Conservation (phyloP, 2,888 invertebrate species). For the Camptogramma bilineatum region DNA sequence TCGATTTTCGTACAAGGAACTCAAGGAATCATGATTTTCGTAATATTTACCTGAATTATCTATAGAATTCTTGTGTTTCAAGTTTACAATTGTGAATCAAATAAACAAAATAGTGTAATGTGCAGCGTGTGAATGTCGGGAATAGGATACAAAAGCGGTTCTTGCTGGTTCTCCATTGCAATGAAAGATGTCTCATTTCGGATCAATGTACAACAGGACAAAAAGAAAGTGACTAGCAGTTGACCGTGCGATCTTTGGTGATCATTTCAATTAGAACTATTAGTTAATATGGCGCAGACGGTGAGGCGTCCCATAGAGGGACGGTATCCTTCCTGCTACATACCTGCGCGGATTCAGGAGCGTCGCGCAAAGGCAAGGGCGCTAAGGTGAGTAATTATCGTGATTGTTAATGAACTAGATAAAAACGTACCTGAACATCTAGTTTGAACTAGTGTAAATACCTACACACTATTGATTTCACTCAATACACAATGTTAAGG, state of each 20-base stretch:
- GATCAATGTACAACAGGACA: slow-evolving; percentile 80
- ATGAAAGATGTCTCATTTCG: slow-evolving; percentile 79
- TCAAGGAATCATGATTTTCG: not conserved
- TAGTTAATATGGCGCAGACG: slow-evolving; percentile 89
- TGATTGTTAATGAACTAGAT: slow-evolving; percentile 26
- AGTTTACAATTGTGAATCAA: not conserved
- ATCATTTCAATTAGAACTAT: slow-evolving; percentile 55
- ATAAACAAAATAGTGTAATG: slow-evolving; percentile 37
- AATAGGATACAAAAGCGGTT: slow-evolving; percentile 44
- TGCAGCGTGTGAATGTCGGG: slow-evolving; percentile 47
- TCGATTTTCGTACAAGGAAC: slow-evolving; percentile 1
- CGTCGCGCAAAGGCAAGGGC: slow-evolving; percentile 88
- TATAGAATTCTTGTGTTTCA: not conserved
- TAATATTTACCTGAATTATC: not conserved
- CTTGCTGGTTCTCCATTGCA: slow-evolving; percentile 55
- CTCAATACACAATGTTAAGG: not conserved
- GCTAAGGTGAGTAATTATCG: slow-evolving; percentile 67
- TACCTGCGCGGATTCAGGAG: slow-evolving; percentile 89
- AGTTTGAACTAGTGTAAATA: not conserved
- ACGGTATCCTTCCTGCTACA: slow-evolving; percentile 91
- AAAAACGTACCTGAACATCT: not conserved
- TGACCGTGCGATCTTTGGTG: slow-evolving; percentile 68
- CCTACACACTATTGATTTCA: not conserved
- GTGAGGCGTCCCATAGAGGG: slow-evolving; percentile 90
- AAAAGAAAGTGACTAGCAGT: slow-evolving; percentile 81